Base-by-base conservation (phyloP, 2,113 vertebrate species). In the Alexandromys fortis region DNA sequence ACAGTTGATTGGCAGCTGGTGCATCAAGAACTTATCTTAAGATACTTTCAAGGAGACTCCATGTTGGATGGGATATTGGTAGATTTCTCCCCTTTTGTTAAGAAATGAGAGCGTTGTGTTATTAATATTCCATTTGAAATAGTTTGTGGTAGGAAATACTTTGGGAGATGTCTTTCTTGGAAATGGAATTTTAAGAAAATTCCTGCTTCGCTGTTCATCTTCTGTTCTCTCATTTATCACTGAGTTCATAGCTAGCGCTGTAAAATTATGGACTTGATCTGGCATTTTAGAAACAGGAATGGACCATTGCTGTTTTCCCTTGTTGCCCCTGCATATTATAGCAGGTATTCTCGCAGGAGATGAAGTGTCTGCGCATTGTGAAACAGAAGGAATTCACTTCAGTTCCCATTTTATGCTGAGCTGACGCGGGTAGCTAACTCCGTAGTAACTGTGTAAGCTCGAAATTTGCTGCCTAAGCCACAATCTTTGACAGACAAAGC, bases 71-170 rank as follows among this genome's bases (percentile, higher is more conserved):
- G 38, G 42, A 67, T 35, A 21, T 49, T 58, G 70, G 24, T 79
- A 55, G 28, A 8, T 75, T 76, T 65, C 52, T 7, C 42, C 33
- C 9, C 6, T 30, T 83, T 89, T 94, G 86, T 45, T 81, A 81
- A 79, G 67, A 96, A 96, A 78, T 35, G 70, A 91, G 91, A 89
- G 24, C 63, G n/a, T 70, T 76, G 24, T 73, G 61, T 52, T 87
- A 42, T 55, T 47, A 93, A 58, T 90, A 86, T 13, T 92, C n/a
- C 58, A 26, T n/a, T 92, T 52, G 77, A 94, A 45, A 5, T n/a
- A 47, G 94, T 94, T 94, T 75, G 33, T 90, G 90, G 82, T 83
- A 63, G 87, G 67, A 94, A 92, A 75, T 92, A 65, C 67, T 93
- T 93, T 17, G 13, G 28, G 85, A 88, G 77, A 93, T 86, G 47